Evolutionary conservation across 2,888 invertebrate genomes (phyloP).

Genomic region (Galerucella nymphaeae): DNA sequence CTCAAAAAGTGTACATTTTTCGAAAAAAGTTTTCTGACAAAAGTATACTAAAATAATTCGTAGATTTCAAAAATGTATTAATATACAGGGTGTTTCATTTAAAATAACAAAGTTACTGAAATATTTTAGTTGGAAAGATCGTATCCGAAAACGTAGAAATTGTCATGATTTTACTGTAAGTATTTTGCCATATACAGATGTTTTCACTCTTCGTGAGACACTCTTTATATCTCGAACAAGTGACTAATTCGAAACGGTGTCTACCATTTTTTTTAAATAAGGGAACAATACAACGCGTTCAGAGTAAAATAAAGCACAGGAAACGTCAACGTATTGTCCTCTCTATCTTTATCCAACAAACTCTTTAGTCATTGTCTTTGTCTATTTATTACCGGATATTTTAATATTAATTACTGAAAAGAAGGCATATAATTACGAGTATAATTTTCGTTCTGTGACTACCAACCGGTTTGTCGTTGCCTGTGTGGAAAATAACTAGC

Average conservation of each 20-base stretch:
- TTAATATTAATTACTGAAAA: conserved; percentile 46
- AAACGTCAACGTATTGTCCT: conserved; percentile 40
- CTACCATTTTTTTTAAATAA: conserved; percentile 1
- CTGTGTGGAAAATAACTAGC: conserved; percentile 7
- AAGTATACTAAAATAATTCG: no score
- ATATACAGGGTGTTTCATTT: no score
- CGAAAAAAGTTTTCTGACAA: no score
- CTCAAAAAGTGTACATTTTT: no score
- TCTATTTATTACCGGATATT: conserved; percentile 42
- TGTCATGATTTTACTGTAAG: no score
- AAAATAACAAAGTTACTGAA: no score
- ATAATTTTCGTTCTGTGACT: conserved; percentile 24
- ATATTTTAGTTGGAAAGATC: no score
- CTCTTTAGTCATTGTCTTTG: conserved; percentile 28
- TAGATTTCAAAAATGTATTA: no score
- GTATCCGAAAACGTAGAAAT: no score
- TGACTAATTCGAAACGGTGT: conserved; percentile 1
- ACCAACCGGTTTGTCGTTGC: conserved; percentile 13
- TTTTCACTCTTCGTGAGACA: no score
- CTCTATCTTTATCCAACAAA: conserved; percentile 35
- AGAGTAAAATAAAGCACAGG: conserved; percentile 41
- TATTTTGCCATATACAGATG: no score
- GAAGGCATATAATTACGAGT: conserved; percentile 35
- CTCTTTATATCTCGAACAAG: neutral
- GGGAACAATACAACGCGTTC: conserved; percentile 14